Evolutionary conservation across 2,797 vertebrate genomes (phyloP).

Genomic region (Allobates femoralis): DNA sequence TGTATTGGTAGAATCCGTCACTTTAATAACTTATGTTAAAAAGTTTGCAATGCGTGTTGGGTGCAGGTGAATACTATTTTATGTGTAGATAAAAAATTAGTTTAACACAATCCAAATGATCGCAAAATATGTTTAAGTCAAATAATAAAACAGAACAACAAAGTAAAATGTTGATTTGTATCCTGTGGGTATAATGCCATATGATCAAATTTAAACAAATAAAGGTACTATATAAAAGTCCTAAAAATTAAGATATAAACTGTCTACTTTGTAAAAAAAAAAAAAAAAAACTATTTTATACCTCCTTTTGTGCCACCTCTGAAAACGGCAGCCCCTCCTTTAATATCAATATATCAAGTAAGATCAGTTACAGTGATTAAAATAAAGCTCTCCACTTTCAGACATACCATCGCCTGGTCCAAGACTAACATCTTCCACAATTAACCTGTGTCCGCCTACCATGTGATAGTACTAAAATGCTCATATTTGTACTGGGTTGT

Average conservation of each 20-base stretch:
- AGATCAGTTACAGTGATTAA: slow-evolving; percentile 17
- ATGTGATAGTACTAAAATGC: background rate
- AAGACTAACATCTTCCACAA: background rate
- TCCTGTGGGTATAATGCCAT: background rate
- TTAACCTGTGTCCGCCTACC: background rate
- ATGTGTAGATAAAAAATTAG: no score
- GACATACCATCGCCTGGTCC: background rate
- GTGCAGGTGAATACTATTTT: no score
- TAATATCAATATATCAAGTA: background rate
- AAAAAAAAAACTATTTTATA: background rate
- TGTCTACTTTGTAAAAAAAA: background rate
- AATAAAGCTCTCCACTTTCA: slow-evolving; percentile 17
- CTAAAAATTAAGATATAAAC: background rate
- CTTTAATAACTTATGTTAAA: no score
- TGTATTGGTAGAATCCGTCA: no score
- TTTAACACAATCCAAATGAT: no score
- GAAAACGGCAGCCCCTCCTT: background rate
- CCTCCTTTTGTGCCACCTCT: background rate
- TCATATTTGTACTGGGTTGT: background rate
- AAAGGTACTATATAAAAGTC: background rate
- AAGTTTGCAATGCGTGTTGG: no score
- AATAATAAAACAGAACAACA: no score
- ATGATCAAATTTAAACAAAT: background rate
- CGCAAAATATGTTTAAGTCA: no score
- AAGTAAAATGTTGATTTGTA: no score